Conservation (phyloP, 2,888 invertebrate species). For the Cantharis flavilabris region DNA sequence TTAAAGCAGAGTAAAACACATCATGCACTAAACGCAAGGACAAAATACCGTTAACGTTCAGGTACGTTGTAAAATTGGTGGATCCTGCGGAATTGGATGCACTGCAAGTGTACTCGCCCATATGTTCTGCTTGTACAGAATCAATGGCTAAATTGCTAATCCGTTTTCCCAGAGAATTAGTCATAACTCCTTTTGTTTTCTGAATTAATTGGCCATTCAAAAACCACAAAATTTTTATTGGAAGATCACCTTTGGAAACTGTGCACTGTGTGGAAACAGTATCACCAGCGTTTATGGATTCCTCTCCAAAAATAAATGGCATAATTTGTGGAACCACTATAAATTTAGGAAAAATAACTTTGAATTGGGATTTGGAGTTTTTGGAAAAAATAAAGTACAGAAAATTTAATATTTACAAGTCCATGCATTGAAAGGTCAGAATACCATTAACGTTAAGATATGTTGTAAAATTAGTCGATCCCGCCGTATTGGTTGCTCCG, state of each 20-base stretch:
- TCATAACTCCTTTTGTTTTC: slow-evolving; percentile 61
- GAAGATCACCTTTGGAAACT: slow-evolving; percentile 75
- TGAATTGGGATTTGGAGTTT: neutral
- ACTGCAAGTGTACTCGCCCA: slow-evolving; percentile 75
- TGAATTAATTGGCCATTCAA: slow-evolving; percentile 67
- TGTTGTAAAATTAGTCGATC: slow-evolving; percentile 58
- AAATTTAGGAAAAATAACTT: slow-evolving; percentile 22
- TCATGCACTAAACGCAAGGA: slow-evolving; percentile 22
- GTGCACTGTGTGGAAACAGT: slow-evolving; percentile 75
- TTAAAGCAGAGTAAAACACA: no score
- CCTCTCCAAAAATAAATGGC: slow-evolving; percentile 73
- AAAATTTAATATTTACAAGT: neutral
- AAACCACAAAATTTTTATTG: slow-evolving; percentile 71
- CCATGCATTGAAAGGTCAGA: slow-evolving; percentile 1
- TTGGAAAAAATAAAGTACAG: neutral
- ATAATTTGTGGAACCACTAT: slow-evolving; percentile 72
- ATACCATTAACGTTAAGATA: slow-evolving; percentile 39
- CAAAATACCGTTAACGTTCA: slow-evolving; percentile 72
- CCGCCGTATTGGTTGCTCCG: slow-evolving; percentile 69
- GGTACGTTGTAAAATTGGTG: slow-evolving; percentile 66
- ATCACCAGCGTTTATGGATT: slow-evolving; percentile 76
- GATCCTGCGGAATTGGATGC: slow-evolving; percentile 71
- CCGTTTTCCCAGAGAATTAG: slow-evolving; percentile 65
- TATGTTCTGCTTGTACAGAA: slow-evolving; percentile 72
- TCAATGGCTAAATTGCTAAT: slow-evolving; percentile 74